Evolutionary conservation across 2,888 invertebrate genomes (phyloP).

Genomic region (Stenodera caucasica): DNA sequence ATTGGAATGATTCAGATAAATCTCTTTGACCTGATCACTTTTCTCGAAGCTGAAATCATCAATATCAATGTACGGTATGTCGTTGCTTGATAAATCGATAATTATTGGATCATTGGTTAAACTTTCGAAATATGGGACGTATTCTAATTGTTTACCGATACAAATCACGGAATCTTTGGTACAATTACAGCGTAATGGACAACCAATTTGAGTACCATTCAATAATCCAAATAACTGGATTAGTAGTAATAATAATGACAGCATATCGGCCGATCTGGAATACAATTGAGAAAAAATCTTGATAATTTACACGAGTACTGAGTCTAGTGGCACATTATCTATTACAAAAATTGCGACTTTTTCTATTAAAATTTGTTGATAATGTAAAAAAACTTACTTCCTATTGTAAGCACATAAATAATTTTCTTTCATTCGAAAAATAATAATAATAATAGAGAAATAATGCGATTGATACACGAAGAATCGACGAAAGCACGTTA

Average conservation of each 20-base stretch:
- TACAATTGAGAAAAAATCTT: conserved; percentile 2
- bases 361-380: neutral
- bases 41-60: conserved; percentile 45
- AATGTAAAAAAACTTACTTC: neutral
- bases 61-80: conserved; percentile 41
- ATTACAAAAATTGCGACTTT: too few species aligned
- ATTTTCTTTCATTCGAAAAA: neutral
- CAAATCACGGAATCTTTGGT: conserved; percentile 43
- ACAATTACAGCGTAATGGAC: conserved; percentile 45
- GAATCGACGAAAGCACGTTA: conserved; percentile 3
- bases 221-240: conserved; percentile 8
- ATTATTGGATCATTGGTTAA: conserved; percentile 41
- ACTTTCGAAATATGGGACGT: conserved; percentile 45
- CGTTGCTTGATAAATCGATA: conserved; percentile 50
- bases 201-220: conserved; percentile 27
- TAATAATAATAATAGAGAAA: neutral
- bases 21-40: conserved; percentile 41
- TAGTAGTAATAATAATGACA: neutral
- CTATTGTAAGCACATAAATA: neutral
- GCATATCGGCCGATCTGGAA: conserved; percentile 1
- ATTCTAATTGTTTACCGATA: conserved; percentile 38
- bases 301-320: neutral
- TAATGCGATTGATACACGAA: conserved; percentile 2
- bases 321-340: neutral
- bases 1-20: conserved; percentile 47